Evolutionary conservation across 2,797 vertebrate species (phyloP), one percentile per base, ranked within the genome.

Genomic region (Acropternis orthonyx): DNA sequence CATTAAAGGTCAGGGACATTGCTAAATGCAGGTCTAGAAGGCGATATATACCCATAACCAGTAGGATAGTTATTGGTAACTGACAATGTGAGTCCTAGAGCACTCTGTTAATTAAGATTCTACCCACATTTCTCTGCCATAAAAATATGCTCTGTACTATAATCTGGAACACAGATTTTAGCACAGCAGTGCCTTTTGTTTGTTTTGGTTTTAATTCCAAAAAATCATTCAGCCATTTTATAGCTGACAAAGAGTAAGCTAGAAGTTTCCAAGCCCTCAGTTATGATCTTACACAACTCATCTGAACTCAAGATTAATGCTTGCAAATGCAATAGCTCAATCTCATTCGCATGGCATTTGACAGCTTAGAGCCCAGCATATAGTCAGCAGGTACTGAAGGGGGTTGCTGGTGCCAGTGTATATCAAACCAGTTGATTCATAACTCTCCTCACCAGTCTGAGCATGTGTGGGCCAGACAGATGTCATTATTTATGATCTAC

Each of bases 41-140:
- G 58, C 74, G 61, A 63, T 97, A 91, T 94, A 95, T 97, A 93
- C 92, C 74, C 2, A 4, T 85, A 79, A 76, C 87, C n/a, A 74
- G 54, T 72, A 76, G 81, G 76, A 93, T 72, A 90, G 76, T 67
- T 91, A 88, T 75, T 93, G 79, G 89, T 80, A 91, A 87, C 49
- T 9, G 3, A 77, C 94, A 95, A 92, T 44, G 26, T 66, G 66
- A 93, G 75, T 76, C 85, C 68, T 76, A 66, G 21, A 89, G 55
- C 24, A 32, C 84, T 56, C 83, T 85, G 89, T 54, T 97, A 97
- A 97, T 97, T 97, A 97, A 97, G 92, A 97, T 96, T 95, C 97
- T 94, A 94, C 89, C 80, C 75, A 44, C 96, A 95, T 95, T 97
- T 97, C 93, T 49, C 46, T 88, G 73, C 85, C 96, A 96, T 96